Evolutionary conservation across 23 tunicate genomes (phyloP).

Genomic region (Styela plicata): DNA sequence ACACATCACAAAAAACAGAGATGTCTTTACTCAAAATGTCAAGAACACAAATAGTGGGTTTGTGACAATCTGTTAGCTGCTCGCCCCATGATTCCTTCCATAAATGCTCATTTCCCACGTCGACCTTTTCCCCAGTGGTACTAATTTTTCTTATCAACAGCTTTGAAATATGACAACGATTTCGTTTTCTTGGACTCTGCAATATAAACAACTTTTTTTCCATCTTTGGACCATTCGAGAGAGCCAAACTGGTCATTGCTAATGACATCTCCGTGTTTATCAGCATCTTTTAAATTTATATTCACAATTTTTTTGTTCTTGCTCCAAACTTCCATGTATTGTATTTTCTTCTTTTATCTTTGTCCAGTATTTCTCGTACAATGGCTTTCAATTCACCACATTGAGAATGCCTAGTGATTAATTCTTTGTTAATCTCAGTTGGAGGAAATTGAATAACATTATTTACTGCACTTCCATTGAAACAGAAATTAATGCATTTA

Average conservation of each 20-base stretch:
- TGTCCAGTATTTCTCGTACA: conserved; percentile 37
- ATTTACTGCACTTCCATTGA: background rate
- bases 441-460: conserved; percentile 14
- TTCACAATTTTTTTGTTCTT: conserved; percentile 23
- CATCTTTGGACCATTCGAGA: conserved; percentile 72
- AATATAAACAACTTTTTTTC: conserved; percentile 46
- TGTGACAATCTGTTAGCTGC: conserved; percentile 43
- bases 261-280: conserved; percentile 76
- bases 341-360: conserved; percentile 28
- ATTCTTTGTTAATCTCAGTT: conserved; percentile 47
- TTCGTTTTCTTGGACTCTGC: conserved; percentile 58
- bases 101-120: conserved; percentile 43
- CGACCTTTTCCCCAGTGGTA: conserved; percentile 19
- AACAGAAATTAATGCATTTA: conserved; percentile 12
- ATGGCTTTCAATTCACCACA: conserved; percentile 37
- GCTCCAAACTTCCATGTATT: conserved; percentile 78
- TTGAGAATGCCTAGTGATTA: conserved; percentile 29
- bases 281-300: conserved; percentile 48
- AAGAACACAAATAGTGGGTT: conserved; percentile 58
- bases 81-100: conserved; percentile 83
- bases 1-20: conserved; percentile 16
- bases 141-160: background rate
- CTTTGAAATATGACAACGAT: conserved; percentile 6
- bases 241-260: conserved; percentile 61
- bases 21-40: conserved; percentile 38